phyloP scores from a whole-genome alignment of 2,113 vertebrate species.

The Anguilla japonica region DNA sequence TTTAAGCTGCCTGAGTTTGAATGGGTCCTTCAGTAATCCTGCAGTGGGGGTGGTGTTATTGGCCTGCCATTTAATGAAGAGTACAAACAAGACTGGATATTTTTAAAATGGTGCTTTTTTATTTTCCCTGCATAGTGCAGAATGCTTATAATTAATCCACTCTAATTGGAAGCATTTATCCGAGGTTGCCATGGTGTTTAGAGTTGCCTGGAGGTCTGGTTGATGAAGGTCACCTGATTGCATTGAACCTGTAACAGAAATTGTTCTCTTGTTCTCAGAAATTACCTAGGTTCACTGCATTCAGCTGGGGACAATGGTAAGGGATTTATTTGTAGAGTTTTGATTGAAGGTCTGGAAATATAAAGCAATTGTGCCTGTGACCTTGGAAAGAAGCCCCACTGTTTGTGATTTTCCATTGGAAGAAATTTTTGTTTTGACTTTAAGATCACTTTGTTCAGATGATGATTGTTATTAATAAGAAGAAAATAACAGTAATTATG shows the following conservation, averaged over 20 bases:
- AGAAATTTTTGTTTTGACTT: no score
- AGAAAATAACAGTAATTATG: no score
- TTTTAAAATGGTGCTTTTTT: not conserved
- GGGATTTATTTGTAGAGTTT: not conserved
- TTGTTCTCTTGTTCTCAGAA: not conserved
- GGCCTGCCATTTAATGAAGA: constrained; percentile 6
- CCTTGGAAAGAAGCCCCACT: not conserved
- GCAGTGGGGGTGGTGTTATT: not conserved
- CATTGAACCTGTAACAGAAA: constrained; percentile 34
- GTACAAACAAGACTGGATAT: not conserved
- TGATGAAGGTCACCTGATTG: constrained; percentile 40
- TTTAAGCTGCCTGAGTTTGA: not conserved
- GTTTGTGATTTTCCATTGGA: not conserved
- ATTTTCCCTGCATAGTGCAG: constrained; percentile 10
- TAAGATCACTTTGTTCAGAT: no score
- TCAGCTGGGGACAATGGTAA: not conserved
- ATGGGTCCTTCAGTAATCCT: not conserved
- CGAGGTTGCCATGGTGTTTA: constrained; percentile 49
- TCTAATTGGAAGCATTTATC: constrained; percentile 52
- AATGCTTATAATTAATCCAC: constrained; percentile 53
- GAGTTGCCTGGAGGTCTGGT: constrained; percentile 34
- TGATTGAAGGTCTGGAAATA: not conserved
- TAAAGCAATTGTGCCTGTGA: not conserved
- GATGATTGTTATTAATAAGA: no score
- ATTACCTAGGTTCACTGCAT: not conserved